These are phyloP conservation scores for Cyphomyrmex costatus DNA, from an alignment of 1,140 invertebrate genomes.

Conservation along the genomic window DNA sequence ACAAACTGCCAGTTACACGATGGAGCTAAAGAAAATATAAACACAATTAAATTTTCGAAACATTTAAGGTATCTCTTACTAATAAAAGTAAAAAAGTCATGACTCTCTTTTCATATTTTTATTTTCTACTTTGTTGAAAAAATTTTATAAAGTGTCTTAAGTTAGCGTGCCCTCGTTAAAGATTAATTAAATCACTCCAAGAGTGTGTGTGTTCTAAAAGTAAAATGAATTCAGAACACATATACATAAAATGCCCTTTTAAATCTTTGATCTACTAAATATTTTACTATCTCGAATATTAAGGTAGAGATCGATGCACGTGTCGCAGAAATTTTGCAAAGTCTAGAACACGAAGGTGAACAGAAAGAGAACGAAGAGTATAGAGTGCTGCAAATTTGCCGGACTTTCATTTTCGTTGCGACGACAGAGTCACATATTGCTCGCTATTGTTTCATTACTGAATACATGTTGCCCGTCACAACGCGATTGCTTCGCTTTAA, in stretches of 20 bases:
- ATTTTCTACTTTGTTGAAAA: neutral
- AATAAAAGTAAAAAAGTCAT: neutral
- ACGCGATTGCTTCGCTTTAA: constrained; percentile 62
- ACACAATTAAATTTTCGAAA: neutral
- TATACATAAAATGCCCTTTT: neutral
- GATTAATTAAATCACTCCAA: neutral
- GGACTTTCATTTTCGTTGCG: constrained; percentile 41
- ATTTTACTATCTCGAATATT: neutral
- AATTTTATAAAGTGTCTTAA: neutral
- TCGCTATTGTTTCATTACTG: constrained; percentile 64
- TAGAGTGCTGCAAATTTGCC: constrained; percentile 4
- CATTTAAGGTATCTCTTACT: neutral
- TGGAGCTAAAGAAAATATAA: neutral
- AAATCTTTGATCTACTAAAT: neutral
- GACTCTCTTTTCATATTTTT: neutral
- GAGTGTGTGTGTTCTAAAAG: no score
- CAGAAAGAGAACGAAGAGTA: constrained; percentile 22
- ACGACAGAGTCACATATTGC: constrained; percentile 45
- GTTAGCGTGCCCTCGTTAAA: neutral
- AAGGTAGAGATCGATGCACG: neutral
- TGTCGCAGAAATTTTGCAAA: constrained; percentile 20
- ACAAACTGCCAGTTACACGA: neutral
- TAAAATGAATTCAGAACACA: neutral
- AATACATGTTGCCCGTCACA: constrained; percentile 34
- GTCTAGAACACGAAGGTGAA: neutral